These are phyloP conservation scores for Drosophila macrospina DNA, from an alignment of 2,888 invertebrate species.

Conservation along the genomic window DNA sequence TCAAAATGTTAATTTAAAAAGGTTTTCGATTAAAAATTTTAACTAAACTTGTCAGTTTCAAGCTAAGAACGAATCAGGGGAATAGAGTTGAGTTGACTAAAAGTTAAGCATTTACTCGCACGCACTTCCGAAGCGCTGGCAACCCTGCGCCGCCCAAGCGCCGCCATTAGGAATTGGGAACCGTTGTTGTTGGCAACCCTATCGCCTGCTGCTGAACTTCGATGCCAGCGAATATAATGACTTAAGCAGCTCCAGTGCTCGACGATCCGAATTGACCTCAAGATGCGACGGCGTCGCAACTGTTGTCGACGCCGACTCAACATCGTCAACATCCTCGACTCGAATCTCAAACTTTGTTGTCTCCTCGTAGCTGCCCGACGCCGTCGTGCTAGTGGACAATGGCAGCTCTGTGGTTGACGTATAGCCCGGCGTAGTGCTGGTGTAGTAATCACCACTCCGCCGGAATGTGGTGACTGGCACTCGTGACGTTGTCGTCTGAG, in stretches of 20 bases:
- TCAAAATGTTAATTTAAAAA: conserved; percentile 13
- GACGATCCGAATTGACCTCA: conserved; percentile 88
- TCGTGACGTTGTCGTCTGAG: conserved; percentile 58
- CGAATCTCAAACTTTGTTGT: conserved; percentile 84
- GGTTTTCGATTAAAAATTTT: conserved; percentile 18
- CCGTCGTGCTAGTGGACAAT: conserved; percentile 61
- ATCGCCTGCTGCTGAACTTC: conserved; percentile 89
- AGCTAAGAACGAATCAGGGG: conserved; percentile 14
- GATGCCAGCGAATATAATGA: conserved; percentile 94
- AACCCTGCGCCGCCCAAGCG: conserved; percentile 46
- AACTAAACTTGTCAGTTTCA: conserved; percentile 22
- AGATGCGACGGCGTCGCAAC: conserved; percentile 57
- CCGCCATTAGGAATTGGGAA: conserved; percentile 67
- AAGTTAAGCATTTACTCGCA: conserved; percentile 72
- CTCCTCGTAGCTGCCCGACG: conserved; percentile 75
- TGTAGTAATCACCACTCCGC: conserved; percentile 78
- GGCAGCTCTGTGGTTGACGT: conserved; percentile 71
- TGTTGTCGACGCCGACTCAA: conserved; percentile 56
- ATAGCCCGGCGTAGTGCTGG: conserved; percentile 75
- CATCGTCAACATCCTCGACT: conserved; percentile 82
- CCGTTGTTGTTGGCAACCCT: conserved; percentile 60
- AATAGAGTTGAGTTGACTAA: conserved; percentile 70
- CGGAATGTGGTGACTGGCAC: conserved; percentile 78
- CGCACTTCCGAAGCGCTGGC: conserved; percentile 54
- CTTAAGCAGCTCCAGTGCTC: conserved; percentile 93